These are phyloP conservation scores for Amblyjoppa fuscipennis DNA, from an alignment of 2,888 invertebrate genomes.

Conservation along the genomic window DNA sequence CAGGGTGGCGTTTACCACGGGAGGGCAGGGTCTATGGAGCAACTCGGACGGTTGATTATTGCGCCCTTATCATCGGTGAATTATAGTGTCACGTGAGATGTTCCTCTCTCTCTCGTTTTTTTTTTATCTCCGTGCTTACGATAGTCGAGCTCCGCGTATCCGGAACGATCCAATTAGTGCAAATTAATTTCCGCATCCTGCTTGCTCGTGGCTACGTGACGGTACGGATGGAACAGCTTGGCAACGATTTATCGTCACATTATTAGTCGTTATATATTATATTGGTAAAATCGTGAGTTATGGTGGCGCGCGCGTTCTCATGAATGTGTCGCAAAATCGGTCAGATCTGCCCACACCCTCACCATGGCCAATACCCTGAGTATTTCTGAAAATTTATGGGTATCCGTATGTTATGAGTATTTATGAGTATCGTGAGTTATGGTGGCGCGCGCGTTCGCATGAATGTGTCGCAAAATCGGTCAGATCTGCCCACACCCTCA, in stretches of 20 bases:
- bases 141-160: constrained; percentile 16
- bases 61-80: not conserved
- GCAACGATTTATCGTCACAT: constrained; percentile 35
- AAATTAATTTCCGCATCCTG: constrained; percentile 57
- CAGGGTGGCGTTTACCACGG: not conserved
- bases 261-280: not conserved
- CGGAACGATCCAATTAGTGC: constrained; percentile 48
- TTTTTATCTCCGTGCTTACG: constrained; percentile 4
- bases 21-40: too few relatives aligned
- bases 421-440: too few relatives aligned
- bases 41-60: not conserved
- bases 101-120: constrained; percentile 14
- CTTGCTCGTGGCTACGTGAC: not conserved
- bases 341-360: too few relatives aligned
- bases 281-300: too few relatives aligned
- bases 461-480: not conserved
- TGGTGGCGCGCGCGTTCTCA: not conserved
- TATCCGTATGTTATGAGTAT: too few relatives aligned
- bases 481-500: too few relatives aligned
- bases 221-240: not conserved
- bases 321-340: not conserved
- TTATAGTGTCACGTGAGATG: not conserved
- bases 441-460: not conserved
- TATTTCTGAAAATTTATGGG: too few relatives aligned
- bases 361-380: too few relatives aligned